A percentile compares a stretch with the other conserved stretches of the same genome.
Conservation (phyloP, 2,113 vertebrate species). For the Amia ocellicauda region DNA sequence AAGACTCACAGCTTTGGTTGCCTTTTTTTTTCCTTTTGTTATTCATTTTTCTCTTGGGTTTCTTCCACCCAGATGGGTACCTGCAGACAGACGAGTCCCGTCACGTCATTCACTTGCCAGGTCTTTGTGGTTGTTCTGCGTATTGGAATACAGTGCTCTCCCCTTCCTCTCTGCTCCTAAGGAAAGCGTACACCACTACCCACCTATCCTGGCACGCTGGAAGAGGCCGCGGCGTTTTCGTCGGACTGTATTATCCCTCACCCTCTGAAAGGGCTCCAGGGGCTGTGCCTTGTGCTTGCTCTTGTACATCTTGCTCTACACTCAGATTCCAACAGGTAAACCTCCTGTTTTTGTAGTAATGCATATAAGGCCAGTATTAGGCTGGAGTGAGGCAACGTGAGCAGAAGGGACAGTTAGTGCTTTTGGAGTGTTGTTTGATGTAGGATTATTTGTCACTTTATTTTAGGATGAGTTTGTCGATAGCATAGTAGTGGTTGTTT, state of each 20-base stretch:
- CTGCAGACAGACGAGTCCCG: not conserved
- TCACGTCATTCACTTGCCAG: constrained; percentile 30
- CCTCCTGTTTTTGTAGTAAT: constrained; percentile 6
- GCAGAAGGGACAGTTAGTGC: not conserved
- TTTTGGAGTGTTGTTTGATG: not conserved
- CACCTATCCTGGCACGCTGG: too few relatives aligned
- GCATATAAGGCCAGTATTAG: too few relatives aligned
- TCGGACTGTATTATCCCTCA: constrained; percentile 10
- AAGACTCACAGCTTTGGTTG: too few relatives aligned
- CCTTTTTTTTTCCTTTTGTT: constrained; percentile 26
- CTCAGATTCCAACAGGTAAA: constrained; percentile 52
- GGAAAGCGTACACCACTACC: too few relatives aligned
- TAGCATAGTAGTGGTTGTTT: too few relatives aligned
- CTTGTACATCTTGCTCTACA: constrained; percentile 23
- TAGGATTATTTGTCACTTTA: not conserved
- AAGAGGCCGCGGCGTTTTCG: too few relatives aligned
- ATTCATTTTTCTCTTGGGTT: not conserved
- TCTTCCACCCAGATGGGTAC: too few relatives aligned
- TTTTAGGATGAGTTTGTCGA: too few relatives aligned
- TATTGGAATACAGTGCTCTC: constrained; percentile 27
- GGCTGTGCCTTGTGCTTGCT: not conserved
- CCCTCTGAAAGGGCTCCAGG: constrained; percentile 3
- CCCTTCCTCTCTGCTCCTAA: constrained; percentile 22
- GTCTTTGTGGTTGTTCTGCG: constrained; percentile 34
- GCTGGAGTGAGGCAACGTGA: not conserved